A percentile compares a stretch with the other conserved stretches of the same genome.
phyloP scores from a whole-genome alignment of 2,888 invertebrate genomes.

The Homarus gammarus region DNA sequence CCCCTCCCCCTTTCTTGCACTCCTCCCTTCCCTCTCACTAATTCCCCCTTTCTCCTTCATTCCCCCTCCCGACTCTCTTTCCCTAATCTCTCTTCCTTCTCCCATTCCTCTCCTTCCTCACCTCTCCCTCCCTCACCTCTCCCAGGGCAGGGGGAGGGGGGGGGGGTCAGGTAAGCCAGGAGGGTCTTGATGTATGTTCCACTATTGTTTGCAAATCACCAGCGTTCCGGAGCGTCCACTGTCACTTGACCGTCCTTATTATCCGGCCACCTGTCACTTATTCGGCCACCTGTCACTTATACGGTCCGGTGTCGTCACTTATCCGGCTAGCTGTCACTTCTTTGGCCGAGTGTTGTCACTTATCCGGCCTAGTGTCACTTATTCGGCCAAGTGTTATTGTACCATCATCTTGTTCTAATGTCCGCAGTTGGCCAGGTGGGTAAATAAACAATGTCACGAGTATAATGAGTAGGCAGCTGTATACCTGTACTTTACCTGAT shows the following conservation, averaged over 20 bases:
- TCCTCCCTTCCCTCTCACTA: neutral
- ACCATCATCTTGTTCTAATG: too few species aligned
- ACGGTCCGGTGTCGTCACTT: neutral
- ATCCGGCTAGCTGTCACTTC: too few species aligned
- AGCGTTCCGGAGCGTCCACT: neutral
- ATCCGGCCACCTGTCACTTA: neutral
- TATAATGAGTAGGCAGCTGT: too few species aligned
- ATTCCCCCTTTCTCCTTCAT: neutral
- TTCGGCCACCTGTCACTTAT: neutral
- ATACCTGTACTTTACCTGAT: too few species aligned
- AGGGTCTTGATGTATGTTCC: neutral
- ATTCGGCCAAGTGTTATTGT: too few species aligned
- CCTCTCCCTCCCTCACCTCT: neutral
- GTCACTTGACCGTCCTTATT: neutral
- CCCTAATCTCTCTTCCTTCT: neutral
- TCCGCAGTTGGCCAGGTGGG: too few species aligned
- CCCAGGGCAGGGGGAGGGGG: neutral
- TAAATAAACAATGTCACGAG: too few species aligned
- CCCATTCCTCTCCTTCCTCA: neutral
- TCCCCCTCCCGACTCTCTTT: neutral
- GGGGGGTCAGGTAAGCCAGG: neutral
- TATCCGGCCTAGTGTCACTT: too few species aligned
- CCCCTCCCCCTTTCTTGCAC: neutral
- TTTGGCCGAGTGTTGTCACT: too few species aligned
- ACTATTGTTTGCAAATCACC: constrained; percentile 6